A percentile compares a stretch with the other conserved stretches of the same genome.
Conservation (phyloP, 2,113 vertebrate genomes). For the Phyllostomus discolor region DNA sequence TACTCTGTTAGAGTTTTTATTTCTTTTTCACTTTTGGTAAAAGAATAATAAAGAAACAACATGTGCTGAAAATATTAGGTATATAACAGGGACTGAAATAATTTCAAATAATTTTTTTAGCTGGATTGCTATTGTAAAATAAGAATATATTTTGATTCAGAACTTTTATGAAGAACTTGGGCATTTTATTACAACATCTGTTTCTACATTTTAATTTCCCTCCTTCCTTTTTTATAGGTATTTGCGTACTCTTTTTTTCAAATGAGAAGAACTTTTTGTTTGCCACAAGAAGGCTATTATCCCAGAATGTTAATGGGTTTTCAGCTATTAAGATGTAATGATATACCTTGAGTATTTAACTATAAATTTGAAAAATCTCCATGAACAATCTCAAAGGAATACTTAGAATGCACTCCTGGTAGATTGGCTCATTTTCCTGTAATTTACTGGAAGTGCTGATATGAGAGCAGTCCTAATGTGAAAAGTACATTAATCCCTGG, state of each 20-base stretch:
- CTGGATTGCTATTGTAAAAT: neutral
- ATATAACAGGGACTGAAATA: slow-evolving; percentile 34
- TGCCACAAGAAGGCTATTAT: slow-evolving; percentile 69
- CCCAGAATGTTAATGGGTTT: slow-evolving; percentile 70
- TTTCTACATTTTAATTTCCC: slow-evolving; percentile 66
- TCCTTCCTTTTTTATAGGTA: slow-evolving; percentile 62
- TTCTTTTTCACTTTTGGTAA: slow-evolving; percentile 27
- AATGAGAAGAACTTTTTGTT: slow-evolving; percentile 69
- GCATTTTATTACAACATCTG: slow-evolving; percentile 60
- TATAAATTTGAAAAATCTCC: slow-evolving; percentile 78
- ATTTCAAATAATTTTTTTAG: slow-evolving; percentile 57
- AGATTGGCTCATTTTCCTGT: slow-evolving; percentile 79
- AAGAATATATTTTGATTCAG: slow-evolving; percentile 49
- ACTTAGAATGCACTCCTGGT: slow-evolving; percentile 74
- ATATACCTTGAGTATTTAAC: slow-evolving; percentile 76
- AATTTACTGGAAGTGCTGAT: slow-evolving; percentile 76
- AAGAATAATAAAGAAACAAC: slow-evolving; percentile 3
- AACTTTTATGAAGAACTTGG: slow-evolving; percentile 61
- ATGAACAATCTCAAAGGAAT: slow-evolving; percentile 74
- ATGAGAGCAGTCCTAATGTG: slow-evolving; percentile 66
- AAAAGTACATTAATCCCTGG: slow-evolving; percentile 73
- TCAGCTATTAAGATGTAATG: slow-evolving; percentile 77
- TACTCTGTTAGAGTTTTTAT: neutral
- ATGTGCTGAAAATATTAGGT: slow-evolving; percentile 37
- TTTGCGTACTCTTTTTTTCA: slow-evolving; percentile 69